Percentiles rank a stretch among this genome's conserved stretches.
phyloP scores from a whole-genome alignment of 2,113 vertebrate genomes.

The zebrafish (Danio rerio) region DNA sequence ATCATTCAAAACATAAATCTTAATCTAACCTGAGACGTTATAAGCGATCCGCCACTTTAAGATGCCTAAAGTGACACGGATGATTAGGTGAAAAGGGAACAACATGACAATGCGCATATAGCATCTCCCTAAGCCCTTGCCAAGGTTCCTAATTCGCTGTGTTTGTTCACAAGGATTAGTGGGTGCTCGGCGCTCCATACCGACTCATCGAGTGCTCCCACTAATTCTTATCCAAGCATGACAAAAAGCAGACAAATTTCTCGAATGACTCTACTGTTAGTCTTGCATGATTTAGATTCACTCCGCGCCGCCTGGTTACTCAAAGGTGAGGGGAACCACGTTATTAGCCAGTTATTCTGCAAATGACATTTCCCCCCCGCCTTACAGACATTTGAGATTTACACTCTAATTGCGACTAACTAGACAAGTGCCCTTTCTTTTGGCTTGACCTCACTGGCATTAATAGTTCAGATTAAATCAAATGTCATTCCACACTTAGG shows the following conservation, averaged over 20 bases:
- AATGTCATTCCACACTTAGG: constrained; percentile 67
- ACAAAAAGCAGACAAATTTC: constrained; percentile 13
- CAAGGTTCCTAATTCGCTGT: constrained; percentile 22
- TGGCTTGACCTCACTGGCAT: constrained; percentile 55
- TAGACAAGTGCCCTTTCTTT: constrained; percentile 54
- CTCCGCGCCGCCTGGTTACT: constrained; percentile 21
- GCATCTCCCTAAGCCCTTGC: constrained; percentile 28
- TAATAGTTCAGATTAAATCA: constrained; percentile 64
- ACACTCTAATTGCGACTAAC: constrained; percentile 57
- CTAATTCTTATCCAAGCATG: constrained; percentile 38
- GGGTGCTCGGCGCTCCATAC: constrained; percentile 29
- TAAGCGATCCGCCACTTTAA: constrained; percentile 34
- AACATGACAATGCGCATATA: constrained; percentile 28
- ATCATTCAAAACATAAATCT: constrained; percentile 36
- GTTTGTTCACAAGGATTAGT: constrained; percentile 49
- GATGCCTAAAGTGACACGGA: constrained; percentile 34
- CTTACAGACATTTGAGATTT: constrained; percentile 51
- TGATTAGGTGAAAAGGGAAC: constrained; percentile 38
- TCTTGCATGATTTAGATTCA: constrained; percentile 50
- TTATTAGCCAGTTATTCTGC: constrained; percentile 54
- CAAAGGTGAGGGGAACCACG: constrained; percentile 40
- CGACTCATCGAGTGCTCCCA: constrained; percentile 3
- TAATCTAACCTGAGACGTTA: constrained; percentile 44
- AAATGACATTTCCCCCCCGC: constrained; percentile 52
- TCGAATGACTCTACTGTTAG: constrained; percentile 20